Evolutionary conservation across 2,797 vertebrate genomes (phyloP).

Genomic region (Pagetopsis macropterus): DNA sequence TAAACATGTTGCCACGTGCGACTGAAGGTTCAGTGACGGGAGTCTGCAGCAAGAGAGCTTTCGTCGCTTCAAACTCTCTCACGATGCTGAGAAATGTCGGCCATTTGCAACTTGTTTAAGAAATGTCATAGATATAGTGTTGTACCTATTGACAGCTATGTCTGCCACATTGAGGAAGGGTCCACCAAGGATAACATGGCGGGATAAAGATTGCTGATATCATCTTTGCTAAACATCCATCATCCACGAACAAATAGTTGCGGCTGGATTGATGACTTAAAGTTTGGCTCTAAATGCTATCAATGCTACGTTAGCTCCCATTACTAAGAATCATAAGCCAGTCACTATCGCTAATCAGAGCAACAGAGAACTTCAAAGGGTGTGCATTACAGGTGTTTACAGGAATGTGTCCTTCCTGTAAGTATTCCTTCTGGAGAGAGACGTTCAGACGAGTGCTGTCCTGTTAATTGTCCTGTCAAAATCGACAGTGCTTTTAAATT

Average conservation of each 20-base stretch:
- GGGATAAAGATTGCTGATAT: not conserved
- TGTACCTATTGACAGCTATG: not conserved
- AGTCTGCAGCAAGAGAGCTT: not conserved
- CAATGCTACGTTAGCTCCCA: not conserved
- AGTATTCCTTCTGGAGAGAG: not conserved
- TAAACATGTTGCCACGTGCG: conserved; percentile 13
- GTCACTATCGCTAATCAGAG: not conserved
- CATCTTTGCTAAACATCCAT: not conserved
- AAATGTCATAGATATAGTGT: not conserved
- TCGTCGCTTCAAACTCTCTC: not conserved
- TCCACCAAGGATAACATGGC: not conserved
- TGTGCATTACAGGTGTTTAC: not conserved
- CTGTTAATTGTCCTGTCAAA: conserved; percentile 24
- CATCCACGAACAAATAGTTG: not conserved
- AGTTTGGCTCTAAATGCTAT: not conserved
- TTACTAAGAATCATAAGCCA: not conserved
- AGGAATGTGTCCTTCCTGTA: not conserved
- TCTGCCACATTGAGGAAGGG: not conserved
- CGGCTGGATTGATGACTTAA: not conserved
- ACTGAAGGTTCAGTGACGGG: conserved; percentile 14
- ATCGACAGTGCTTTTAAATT: too few relatives aligned
- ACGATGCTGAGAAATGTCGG: not conserved
- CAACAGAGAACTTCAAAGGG: not conserved
- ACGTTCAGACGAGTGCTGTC: conserved; percentile 4
- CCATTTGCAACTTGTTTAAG: not conserved